Base-by-base conservation (phyloP, 2,797 vertebrate genomes). In the Cygnus olor region DNA sequence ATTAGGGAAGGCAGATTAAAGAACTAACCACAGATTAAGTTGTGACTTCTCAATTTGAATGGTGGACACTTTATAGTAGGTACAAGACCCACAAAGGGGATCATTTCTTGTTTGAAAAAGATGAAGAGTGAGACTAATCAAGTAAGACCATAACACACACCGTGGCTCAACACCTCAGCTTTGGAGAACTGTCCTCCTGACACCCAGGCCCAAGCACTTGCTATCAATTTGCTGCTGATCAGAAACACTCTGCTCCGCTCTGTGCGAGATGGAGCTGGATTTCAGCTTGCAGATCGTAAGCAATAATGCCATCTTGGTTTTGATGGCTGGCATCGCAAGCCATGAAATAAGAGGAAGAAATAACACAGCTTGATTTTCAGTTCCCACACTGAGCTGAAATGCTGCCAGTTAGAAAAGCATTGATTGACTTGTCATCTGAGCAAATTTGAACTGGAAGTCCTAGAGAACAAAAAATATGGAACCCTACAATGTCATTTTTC, bases 401-500 rank as follows among this genome's bases (percentile, higher is more conserved):
- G 20, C 58, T 68, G 66, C 63, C 42, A 60, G 56, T 45, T 73
- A 70, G 65, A 92, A 88, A 93, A 91, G 42, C 83, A 45, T 45
- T 80, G 82, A 84, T 65, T 92, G 93, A 56, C 60, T 80, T 84
- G 69, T 77, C 82, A 95, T 47, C 78, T 74, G 64, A 95, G 85
- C 66, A 87, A 89, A 47, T 34, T 70, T 84, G 60, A 94, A 91
- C 60, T 94, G 70, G 13, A 89, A 94, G 58, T 80, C 83, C 54
- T 85, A 89, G 81, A 72, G 76, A 76, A 80, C 60, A 79, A 68
- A 70, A 89, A 82, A 45, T 38, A 57, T 15, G 44, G 84, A 93
- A 95, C 47, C 68, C 56, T 51, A 64, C 38, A 51, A 53, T 56
- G n/a, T 61, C 64, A 76, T 93, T 96, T 95, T 93, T 88, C 88